These are phyloP conservation scores for Drosophila tani DNA, from an alignment of 1,140 invertebrate genomes.

Conservation along the genomic window DNA sequence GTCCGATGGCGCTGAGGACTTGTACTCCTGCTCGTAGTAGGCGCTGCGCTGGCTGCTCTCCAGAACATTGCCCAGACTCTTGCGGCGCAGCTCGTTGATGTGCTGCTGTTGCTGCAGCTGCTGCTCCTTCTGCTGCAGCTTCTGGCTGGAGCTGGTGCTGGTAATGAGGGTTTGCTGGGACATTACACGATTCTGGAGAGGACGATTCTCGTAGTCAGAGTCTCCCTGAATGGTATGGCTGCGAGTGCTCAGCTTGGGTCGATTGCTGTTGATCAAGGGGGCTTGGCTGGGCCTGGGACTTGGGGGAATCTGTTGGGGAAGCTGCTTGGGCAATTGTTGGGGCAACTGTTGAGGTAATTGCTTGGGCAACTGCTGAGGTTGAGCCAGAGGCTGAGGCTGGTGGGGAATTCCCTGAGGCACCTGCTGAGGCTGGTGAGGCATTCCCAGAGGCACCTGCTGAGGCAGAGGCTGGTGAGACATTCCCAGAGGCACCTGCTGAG, in stretches of 20 bases:
- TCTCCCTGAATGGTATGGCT: conserved; percentile 61
- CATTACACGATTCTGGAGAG: conserved; percentile 56
- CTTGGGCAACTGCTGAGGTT: conserved; percentile 9
- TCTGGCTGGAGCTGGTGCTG: conserved; percentile 3
- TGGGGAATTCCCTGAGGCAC: too few species aligned
- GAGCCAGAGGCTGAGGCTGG: background rate
- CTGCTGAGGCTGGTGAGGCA: conserved; percentile 2
- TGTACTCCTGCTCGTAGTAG: conserved; percentile 68
- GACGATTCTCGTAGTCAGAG: conserved; percentile 30
- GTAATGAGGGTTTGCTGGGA: conserved; percentile 55
- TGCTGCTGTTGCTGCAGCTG: conserved; percentile 38
- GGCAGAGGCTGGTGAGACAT: background rate
- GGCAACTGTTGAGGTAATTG: background rate
- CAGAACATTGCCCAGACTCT: conserved; percentile 71
- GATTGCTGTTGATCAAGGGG: background rate
- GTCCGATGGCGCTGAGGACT: conserved; percentile 76
- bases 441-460: background rate
- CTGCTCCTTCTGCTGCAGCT: conserved; percentile 13
- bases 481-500: background rate
- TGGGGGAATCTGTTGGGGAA: background rate
- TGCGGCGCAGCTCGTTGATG: conserved; percentile 63
- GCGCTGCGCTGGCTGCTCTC: conserved; percentile 45
- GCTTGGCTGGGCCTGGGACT: background rate
- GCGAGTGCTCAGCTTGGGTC: conserved; percentile 47
- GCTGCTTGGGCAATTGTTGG: background rate